phyloP scores from a whole-genome alignment of 2,113 vertebrate genomes.

The Addax nasomaculatus region DNA sequence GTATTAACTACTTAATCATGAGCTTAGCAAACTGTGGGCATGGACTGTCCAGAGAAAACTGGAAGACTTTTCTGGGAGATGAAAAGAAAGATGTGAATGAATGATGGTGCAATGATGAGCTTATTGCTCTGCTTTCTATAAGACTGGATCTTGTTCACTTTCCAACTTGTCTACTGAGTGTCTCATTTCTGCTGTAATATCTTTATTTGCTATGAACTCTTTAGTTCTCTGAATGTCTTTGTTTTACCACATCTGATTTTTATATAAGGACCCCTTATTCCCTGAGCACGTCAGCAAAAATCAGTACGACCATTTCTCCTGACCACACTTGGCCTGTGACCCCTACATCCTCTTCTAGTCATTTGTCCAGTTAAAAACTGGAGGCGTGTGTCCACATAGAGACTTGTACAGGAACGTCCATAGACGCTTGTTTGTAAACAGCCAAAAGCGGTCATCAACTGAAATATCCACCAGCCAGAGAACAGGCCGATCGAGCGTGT shows the following conservation, averaged over 20 bases:
- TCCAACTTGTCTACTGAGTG: neutral
- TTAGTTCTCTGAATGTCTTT: neutral
- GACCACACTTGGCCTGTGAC: neutral
- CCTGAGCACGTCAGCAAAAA: accelerated
- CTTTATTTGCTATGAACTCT: neutral
- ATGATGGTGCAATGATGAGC: neutral
- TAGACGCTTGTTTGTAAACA: neutral
- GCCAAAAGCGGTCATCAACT: neutral
- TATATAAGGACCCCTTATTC: neutral
- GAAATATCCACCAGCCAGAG: neutral
- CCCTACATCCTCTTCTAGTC: neutral
- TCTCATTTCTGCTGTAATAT: neutral
- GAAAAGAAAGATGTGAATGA: neutral
- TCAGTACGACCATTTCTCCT: accelerated
- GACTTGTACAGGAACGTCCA: neutral
- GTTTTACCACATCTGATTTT: neutral
- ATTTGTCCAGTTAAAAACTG: too few relatives aligned
- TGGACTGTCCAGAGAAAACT: neutral
- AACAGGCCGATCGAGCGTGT: accelerated
- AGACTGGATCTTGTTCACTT: accelerated
- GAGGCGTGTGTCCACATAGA: neutral
- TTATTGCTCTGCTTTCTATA: neutral
- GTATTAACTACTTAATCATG: neutral
- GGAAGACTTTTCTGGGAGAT: neutral
- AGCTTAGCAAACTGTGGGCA: neutral